Evolutionary conservation across 2,797 vertebrate species (phyloP).

Genomic region (Spheniscus humboldti): DNA sequence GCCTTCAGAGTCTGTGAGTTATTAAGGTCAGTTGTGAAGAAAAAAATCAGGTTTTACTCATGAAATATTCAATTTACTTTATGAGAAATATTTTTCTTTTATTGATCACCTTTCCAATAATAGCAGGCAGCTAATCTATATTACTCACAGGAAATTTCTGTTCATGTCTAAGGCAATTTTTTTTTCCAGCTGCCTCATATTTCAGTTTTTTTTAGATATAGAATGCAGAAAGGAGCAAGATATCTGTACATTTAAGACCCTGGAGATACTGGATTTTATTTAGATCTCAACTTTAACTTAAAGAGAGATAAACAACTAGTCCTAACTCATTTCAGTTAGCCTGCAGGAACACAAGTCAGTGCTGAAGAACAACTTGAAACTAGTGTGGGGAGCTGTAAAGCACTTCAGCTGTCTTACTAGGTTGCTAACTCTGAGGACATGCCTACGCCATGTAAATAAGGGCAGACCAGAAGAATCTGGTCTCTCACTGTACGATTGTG

Average conservation of each 20-base stretch:
- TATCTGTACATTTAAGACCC: too few relatives aligned
- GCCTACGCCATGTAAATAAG: too few relatives aligned
- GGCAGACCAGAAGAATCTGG: not conserved
- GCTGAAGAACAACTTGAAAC: not conserved
- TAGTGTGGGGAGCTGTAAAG: not conserved
- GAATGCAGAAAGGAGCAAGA: not conserved
- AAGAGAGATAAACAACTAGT: not conserved
- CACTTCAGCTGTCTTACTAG: not conserved
- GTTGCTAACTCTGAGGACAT: rapidly evolving
- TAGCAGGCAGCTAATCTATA: not conserved
- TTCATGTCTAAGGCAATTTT: not conserved
- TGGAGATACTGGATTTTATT: not conserved
- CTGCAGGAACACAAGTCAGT: not conserved
- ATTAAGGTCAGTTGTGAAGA: not conserved
- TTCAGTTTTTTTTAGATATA: not conserved
- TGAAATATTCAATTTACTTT: not conserved
- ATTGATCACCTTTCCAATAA: not conserved
- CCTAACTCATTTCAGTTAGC: not conserved
- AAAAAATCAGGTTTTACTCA: not conserved
- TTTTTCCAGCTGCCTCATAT: not conserved
- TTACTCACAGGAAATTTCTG: not conserved
- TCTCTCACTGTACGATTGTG: rapidly evolving
- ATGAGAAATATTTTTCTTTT: not conserved
- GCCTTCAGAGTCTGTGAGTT: not conserved
- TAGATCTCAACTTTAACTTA: not conserved